Percentiles rank a stretch among this genome's conserved stretches.
Evolutionary conservation across 2,113 vertebrate species (phyloP).

Genomic region (cat (Felis catus)): F.catus_Fca126_mat1.0 CM031416.1:31028001-31028500

Average conservation of each 20-base stretch:
- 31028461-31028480: neutral
- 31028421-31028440: constrained; percentile 5
- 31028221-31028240: neutral
- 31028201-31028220: neutral
- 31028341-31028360: neutral
- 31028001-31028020: neutral
- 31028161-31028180: neutral
- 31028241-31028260: neutral
- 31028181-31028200: neutral
- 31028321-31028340: neutral
- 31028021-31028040: neutral
- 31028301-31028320: neutral
- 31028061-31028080: neutral
- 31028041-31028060: neutral
- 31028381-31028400: neutral
- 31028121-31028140: neutral
- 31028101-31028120: neutral
- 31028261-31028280: neutral
- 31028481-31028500: neutral
- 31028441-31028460: neutral
- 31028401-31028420: neutral
- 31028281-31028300: neutral
- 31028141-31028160: neutral
- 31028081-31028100: neutral
- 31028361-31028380: constrained; percentile 18